These are phyloP conservation scores for Masticophis lateralis DNA, from an alignment of 2,797 vertebrate species.

Conservation along the genomic window DNA sequence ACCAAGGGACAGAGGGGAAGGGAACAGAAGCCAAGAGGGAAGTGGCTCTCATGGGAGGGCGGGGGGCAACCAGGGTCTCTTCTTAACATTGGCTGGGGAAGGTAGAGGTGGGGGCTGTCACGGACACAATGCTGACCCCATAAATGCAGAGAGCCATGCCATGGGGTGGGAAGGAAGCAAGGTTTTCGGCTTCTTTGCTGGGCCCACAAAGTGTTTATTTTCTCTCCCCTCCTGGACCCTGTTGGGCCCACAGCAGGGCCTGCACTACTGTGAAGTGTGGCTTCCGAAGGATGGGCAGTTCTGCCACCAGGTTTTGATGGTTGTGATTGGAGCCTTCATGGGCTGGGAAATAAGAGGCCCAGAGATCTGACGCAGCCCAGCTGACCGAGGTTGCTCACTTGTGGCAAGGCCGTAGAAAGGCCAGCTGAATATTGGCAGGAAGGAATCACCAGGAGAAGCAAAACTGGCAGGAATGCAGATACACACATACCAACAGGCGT, in stretches of 20 bases:
- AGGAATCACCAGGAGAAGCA: not conserved
- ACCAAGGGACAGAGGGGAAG: not conserved
- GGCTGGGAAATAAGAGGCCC: not conserved
- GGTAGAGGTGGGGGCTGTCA: not conserved
- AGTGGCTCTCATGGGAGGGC: not conserved
- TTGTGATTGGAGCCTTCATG: not conserved
- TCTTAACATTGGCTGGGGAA: not conserved
- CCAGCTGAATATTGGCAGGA: not conserved
- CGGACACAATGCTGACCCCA: not conserved
- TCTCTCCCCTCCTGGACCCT: not conserved
- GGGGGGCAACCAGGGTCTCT: not conserved
- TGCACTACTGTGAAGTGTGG: not conserved
- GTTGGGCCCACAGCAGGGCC: not conserved
- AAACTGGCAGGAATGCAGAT: not conserved
- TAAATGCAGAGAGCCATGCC: not conserved
- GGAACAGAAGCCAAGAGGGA: not conserved
- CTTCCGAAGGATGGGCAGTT: not conserved
- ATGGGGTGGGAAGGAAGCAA: not conserved
- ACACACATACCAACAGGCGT: not conserved
- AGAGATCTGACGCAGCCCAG: not conserved
- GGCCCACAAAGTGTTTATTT: not conserved
- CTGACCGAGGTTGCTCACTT: not conserved
- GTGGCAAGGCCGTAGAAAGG: not conserved
- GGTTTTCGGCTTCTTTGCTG: not conserved
- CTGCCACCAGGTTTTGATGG: not conserved